Percentiles rank a stretch among this genome's conserved stretches.
Evolutionary conservation across 1,140 invertebrate species (phyloP).

Genomic region (Drosophila sechellia): DNA sequence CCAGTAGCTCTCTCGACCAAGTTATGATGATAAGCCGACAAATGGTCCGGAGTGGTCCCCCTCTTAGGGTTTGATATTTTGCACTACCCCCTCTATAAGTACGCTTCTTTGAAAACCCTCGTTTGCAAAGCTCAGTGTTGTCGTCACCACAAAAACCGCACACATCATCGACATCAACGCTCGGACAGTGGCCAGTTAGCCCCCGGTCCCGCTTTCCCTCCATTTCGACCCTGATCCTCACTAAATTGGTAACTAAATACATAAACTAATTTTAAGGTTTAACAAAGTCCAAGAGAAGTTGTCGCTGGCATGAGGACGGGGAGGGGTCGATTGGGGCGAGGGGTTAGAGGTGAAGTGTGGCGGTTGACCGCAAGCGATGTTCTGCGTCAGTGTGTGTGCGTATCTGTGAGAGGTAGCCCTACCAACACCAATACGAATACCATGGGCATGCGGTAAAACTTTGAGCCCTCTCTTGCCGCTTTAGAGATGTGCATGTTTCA

Average conservation of each 20-base stretch:
- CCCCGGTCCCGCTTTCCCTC: neutral
- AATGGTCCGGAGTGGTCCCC: neutral
- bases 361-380: constrained; percentile 75
- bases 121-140: neutral
- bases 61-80: neutral
- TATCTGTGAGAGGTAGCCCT: constrained; percentile 2
- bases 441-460: constrained; percentile 52
- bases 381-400: constrained; percentile 32
- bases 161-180: constrained; percentile 45
- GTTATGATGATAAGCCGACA: constrained; percentile 6
- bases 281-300: constrained; percentile 75
- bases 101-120: constrained; percentile 6
- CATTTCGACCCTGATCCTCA: constrained; percentile 37
- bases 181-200: constrained; percentile 13
- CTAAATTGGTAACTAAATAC: constrained; percentile 83
- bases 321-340: neutral
- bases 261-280: constrained; percentile 84
- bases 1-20: neutral
- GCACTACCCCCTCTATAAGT: too few relatives aligned
- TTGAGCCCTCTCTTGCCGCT: constrained; percentile 5
- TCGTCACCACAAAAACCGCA: constrained; percentile 48
- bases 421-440: constrained; percentile 4
- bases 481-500: neutral
- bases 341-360: constrained; percentile 15
- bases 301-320: constrained; percentile 47